phyloP scores from a whole-genome alignment of 2,113 vertebrate species.

The Garra rufa region DNA sequence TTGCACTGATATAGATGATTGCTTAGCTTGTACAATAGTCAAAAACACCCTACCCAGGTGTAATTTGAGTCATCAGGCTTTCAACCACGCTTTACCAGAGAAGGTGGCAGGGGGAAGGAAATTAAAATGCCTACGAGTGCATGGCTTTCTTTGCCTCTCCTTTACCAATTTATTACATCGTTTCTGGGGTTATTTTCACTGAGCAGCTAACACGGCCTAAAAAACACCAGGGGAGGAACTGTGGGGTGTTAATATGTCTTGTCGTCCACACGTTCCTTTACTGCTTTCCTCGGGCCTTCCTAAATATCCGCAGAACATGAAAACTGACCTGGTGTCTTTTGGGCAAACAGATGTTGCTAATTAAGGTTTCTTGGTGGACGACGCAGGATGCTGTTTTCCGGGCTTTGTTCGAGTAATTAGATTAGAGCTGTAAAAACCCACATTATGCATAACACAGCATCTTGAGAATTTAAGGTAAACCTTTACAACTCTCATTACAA shows the following conservation, averaged over 20 bases:
- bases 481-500: neutral
- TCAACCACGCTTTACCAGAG: slow-evolving; percentile 6
- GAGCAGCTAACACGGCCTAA: neutral
- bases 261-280: neutral
- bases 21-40: slow-evolving; percentile 27
- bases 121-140: slow-evolving; percentile 2
- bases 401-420: neutral
- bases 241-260: slow-evolving; percentile 12
- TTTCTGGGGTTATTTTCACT: neutral
- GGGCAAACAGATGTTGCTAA: slow-evolving; percentile 18
- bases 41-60: slow-evolving; percentile 26
- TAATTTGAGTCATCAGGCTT: slow-evolving; percentile 34
- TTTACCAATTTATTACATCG: slow-evolving; percentile 7
- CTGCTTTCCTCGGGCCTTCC: neutral
- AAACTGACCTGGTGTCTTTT: slow-evolving; percentile 10
- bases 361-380: slow-evolving; percentile 1
- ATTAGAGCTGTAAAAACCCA: neutral
- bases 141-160: slow-evolving; percentile 4
- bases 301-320: slow-evolving; percentile 9
- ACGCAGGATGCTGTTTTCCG: neutral
- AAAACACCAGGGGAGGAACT: neutral
- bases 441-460: neutral
- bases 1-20: slow-evolving; percentile 43
- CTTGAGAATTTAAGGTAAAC: neutral
- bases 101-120: neutral